phyloP scores from a whole-genome alignment of 2,113 vertebrate genomes.

The Myrmophylax atrothorax region DNA sequence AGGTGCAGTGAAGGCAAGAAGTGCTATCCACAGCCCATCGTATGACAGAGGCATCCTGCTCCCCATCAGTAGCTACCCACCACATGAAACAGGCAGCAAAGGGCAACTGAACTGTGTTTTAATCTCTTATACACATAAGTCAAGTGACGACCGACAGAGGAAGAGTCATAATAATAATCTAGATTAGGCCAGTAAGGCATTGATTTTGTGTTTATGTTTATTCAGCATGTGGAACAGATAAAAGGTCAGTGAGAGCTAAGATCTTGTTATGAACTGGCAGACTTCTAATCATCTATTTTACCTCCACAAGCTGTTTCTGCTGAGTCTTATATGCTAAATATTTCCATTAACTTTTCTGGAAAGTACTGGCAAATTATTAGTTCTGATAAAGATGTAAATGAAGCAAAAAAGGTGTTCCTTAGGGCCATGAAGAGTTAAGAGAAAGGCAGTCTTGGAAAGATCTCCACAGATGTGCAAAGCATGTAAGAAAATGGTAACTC shows the following conservation, averaged over 20 bases:
- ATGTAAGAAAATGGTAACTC: neutral
- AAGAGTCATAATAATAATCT: neutral
- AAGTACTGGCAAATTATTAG: neutral
- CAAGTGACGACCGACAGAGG: neutral
- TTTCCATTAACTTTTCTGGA: neutral
- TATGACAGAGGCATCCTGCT: neutral
- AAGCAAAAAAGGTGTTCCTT: neutral
- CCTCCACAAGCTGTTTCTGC: neutral
- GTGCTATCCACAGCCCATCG: neutral
- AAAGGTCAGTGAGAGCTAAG: neutral
- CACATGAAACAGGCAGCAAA: neutral
- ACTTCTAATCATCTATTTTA: neutral
- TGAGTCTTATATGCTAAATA: neutral
- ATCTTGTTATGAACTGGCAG: neutral
- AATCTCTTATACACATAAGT: neutral
- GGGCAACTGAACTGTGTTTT: neutral
- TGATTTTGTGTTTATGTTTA: neutral
- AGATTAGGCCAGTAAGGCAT: neutral
- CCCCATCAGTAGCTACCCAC: neutral
- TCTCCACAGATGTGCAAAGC: neutral
- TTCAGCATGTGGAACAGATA: neutral
- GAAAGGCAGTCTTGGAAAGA: neutral
- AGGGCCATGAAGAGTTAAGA: neutral
- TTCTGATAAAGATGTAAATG: neutral
- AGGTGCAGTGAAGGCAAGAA: neutral